Evolutionary conservation across 2,797 vertebrate species (phyloP).

Genomic region (Phaenicophaeus curvirostris): DNA sequence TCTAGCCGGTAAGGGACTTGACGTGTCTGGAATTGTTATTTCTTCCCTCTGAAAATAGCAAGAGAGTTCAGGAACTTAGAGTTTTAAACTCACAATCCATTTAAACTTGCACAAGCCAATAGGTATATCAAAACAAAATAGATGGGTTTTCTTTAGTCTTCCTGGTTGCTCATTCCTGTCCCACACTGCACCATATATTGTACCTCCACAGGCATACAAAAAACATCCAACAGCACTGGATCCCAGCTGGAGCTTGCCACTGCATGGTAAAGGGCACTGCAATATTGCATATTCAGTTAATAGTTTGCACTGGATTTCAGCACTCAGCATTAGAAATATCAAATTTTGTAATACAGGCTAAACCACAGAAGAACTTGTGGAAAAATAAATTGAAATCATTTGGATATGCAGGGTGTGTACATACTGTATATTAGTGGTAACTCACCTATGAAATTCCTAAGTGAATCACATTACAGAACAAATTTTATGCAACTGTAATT

Average conservation of each 20-base stretch:
- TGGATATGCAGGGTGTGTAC: neutral
- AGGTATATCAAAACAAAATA: neutral
- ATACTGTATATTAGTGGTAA: neutral
- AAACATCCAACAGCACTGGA: neutral
- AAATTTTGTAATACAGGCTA: neutral
- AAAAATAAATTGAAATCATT: neutral
- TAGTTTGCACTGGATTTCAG: neutral
- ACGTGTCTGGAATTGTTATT: neutral
- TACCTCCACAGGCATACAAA: neutral
- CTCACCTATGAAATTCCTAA: neutral
- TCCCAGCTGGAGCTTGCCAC: neutral
- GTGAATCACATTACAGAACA: neutral
- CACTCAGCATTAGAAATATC: neutral
- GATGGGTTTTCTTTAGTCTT: neutral
- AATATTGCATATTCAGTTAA: fast-evolving
- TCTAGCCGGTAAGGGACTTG: neutral
- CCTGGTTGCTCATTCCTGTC: neutral
- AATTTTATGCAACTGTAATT: neutral
- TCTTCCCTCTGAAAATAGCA: neutral
- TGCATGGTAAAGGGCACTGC: fast-evolving
- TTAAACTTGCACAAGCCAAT: neutral
- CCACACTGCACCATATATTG: no score
- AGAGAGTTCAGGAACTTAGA: neutral
- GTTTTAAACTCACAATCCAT: neutral
- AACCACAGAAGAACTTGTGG: neutral